A percentile compares a stretch with the other conserved stretches of the same genome.
These are phyloP conservation scores for Phycodurus eques DNA, from an alignment of 2,113 vertebrate genomes.

Conservation along the genomic window DNA sequence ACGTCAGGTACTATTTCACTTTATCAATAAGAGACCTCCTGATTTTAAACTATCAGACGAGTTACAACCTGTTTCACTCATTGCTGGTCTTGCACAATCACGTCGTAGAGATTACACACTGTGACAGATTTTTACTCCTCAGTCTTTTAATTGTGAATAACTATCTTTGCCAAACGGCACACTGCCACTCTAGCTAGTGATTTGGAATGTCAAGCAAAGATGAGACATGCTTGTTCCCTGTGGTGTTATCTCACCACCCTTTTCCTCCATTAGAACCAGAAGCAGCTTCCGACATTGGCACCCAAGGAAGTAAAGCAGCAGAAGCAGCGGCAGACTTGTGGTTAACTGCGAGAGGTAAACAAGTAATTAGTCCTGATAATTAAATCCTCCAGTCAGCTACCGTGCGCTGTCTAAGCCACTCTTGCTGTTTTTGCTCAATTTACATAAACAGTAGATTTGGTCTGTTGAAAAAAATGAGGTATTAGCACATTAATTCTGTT, in stretches of 20 bases:
- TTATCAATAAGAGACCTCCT: not conserved
- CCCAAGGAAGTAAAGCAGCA: conserved; percentile 25
- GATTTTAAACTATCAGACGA: not conserved
- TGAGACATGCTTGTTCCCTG: conserved; percentile 23
- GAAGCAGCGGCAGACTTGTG: conserved; percentile 25
- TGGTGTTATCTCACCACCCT: conserved; percentile 7
- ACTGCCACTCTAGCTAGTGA: not conserved
- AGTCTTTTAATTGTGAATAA: not conserved
- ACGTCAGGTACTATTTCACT: not conserved
- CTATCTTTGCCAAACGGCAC: not conserved
- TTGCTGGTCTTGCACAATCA: not conserved
- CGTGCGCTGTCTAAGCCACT: conserved; percentile 16
- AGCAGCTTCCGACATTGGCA: conserved; percentile 27
- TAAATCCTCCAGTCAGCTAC: conserved; percentile 57
- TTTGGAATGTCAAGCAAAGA: conserved; percentile 27
- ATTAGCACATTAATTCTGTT: conserved; percentile 63
- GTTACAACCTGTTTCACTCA: not conserved
- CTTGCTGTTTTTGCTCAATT: conserved; percentile 25
- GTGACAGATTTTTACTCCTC: not conserved
- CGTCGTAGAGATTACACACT: not conserved
- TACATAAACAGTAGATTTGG: conserved; percentile 53
- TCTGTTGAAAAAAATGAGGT: conserved; percentile 34
- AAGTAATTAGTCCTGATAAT: conserved; percentile 67
- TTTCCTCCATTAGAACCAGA: conserved; percentile 6
- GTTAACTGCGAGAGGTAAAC: conserved; percentile 51